A percentile compares a stretch with the other conserved stretches of the same genome.
Conservation (phyloP, 2,888 invertebrate species). For the Drosophila hamatofila region DNA sequence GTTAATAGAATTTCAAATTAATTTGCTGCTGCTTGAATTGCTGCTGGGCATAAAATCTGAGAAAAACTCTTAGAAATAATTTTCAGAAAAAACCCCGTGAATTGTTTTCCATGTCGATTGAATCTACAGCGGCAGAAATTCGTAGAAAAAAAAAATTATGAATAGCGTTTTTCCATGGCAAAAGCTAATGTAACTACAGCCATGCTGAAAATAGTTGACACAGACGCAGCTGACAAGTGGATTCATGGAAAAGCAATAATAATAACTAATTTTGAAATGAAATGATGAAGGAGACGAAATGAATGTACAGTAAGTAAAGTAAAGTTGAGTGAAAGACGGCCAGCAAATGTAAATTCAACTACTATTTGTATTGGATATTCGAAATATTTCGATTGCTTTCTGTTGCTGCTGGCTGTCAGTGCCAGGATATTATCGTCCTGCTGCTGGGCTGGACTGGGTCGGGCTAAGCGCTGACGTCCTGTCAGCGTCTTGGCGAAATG, state of each 20-base stretch:
- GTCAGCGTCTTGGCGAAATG: slow-evolving; percentile 16
- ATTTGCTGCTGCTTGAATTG: neutral
- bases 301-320: neutral
- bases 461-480: slow-evolving; percentile 30
- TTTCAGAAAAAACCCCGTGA: neutral
- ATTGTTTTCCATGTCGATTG: neutral
- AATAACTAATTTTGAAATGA: neutral
- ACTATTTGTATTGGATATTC: slow-evolving; percentile 5
- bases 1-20: neutral
- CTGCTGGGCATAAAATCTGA: neutral
- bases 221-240: neutral
- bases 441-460: neutral
- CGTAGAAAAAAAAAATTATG: neutral
- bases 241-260: slow-evolving; percentile 1
- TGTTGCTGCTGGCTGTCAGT: slow-evolving; percentile 3
- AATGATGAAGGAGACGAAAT: neutral
- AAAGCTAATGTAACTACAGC: neutral
- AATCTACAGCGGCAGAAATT: neutral
- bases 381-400: slow-evolving; percentile 9
- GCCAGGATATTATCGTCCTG: slow-evolving; percentile 5
- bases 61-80: neutral
- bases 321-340: too few relatives aligned
- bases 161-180: neutral
- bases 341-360: neutral
- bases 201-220: neutral